These are phyloP conservation scores for Meghimatium bilineatum DNA, from an alignment of 2,888 invertebrate genomes.

Conservation along the genomic window DNA sequence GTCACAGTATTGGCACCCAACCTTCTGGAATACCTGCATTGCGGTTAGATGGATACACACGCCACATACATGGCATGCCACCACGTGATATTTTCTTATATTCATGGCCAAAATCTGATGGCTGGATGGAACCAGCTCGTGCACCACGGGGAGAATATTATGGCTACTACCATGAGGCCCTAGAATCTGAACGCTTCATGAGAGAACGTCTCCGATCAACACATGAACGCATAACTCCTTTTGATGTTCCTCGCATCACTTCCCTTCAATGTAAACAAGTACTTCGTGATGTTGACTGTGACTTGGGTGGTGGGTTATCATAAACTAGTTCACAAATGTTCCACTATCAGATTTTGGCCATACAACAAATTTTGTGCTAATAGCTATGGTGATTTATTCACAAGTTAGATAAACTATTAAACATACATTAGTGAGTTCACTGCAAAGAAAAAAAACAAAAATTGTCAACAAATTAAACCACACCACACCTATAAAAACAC, in stretches of 20 bases:
- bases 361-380: not conserved
- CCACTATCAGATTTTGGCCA: not conserved
- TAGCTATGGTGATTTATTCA: not conserved
- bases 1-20: conserved; percentile 63
- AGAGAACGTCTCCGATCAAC: conserved; percentile 61
- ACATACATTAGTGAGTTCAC: not conserved
- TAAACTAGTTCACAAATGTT: not conserved
- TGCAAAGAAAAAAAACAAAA: not conserved
- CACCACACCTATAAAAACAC: not conserved
- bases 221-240: conserved; percentile 59
- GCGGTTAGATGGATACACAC: conserved; percentile 65
- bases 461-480: too few species aligned
- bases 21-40: conserved; percentile 63
- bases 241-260: conserved; percentile 59
- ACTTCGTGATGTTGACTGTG: conserved; percentile 41
- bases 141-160: conserved; percentile 68
- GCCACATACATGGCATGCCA: conserved; percentile 67
- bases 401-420: not conserved
- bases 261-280: conserved; percentile 38
- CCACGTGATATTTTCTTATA: conserved; percentile 63
- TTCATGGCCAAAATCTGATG: conserved; percentile 66
- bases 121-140: conserved; percentile 62
- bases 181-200: conserved; percentile 62
- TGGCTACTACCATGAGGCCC: conserved; percentile 70
- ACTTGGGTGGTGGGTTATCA: conserved; percentile 38